Conservation (phyloP, 2,888 invertebrate species). For the Artemia sinica region DNA sequence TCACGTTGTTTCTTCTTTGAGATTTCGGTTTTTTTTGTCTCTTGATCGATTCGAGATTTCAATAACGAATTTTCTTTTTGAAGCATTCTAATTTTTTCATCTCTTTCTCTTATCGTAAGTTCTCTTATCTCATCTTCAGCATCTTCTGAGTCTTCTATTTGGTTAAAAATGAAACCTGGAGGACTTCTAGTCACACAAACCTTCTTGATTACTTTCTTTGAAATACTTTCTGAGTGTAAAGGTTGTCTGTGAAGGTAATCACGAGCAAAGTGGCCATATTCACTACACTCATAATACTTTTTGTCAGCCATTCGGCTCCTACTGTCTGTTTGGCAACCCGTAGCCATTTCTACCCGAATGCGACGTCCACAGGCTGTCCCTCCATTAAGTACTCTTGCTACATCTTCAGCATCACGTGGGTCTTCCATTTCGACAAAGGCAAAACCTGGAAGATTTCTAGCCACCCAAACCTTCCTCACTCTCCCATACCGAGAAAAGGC, state of each 20-base stretch:
- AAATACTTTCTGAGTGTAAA: no score
- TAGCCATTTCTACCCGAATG: slow-evolving; percentile 5
- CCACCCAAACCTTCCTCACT: slow-evolving; percentile 5
- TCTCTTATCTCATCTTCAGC: no score
- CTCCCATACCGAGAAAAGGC: not conserved
- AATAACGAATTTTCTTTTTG: no score
- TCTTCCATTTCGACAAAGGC: slow-evolving; percentile 8
- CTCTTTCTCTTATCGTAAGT: no score
- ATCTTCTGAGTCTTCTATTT: no score
- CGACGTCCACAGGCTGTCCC: not conserved
- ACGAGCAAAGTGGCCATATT: slow-evolving; percentile 3
- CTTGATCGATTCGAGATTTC: no score
- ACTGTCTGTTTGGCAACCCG: not conserved
- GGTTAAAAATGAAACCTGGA: no score
- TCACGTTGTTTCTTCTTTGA: no score
- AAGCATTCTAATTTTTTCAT: no score
- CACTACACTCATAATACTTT: not conserved
- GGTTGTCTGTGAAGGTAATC: not conserved
- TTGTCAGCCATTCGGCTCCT: not conserved
- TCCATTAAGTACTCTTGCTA: not conserved
- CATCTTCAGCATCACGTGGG: not conserved
- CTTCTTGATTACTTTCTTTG: no score
- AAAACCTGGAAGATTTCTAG: slow-evolving; percentile 5
- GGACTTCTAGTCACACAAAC: no score
- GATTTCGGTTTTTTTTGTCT: no score